These are phyloP conservation scores for Thalassoma bifasciatum DNA, from an alignment of 2,113 vertebrate genomes.

Conservation along the genomic window DNA sequence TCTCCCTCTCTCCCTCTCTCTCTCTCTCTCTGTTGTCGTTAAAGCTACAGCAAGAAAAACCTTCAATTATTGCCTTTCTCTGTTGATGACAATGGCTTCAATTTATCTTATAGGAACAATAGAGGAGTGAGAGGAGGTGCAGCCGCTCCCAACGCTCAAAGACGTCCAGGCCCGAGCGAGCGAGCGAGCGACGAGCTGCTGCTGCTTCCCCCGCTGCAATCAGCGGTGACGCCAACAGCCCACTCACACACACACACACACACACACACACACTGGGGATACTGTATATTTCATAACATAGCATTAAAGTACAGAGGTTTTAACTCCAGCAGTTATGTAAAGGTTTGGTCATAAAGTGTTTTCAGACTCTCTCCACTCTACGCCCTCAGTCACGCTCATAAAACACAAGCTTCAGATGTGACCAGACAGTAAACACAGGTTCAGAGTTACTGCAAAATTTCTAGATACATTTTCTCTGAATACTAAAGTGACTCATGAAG, in stretches of 20 bases:
- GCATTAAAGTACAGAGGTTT: neutral
- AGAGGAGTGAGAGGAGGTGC: constrained; percentile 63
- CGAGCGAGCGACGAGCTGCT: constrained; percentile 23
- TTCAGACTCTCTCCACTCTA: too few species aligned
- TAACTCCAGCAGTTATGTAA: neutral
- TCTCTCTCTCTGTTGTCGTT: constrained; percentile 24
- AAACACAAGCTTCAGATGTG: too few species aligned
- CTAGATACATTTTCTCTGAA: too few species aligned
- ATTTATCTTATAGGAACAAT: constrained; percentile 73
- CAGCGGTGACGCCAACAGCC: constrained; percentile 38
- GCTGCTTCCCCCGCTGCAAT: constrained; percentile 52
- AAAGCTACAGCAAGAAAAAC: constrained; percentile 57
- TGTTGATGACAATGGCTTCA: constrained; percentile 60
- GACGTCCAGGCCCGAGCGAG: constrained; percentile 48
- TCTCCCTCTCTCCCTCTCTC: neutral
- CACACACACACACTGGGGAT: neutral
- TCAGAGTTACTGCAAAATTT: too few species aligned
- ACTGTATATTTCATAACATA: constrained; percentile 13
- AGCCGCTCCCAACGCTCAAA: constrained; percentile 49
- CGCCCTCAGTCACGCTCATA: too few species aligned
- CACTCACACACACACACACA: constrained; percentile 12
- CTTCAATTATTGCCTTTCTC: constrained; percentile 69
- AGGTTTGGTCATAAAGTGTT: neutral
- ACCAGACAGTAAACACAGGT: too few species aligned
- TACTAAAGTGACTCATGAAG: too few species aligned